phyloP scores from a whole-genome alignment of 2,797 vertebrate genomes.

The Lagorchestes hirsutus region DNA sequence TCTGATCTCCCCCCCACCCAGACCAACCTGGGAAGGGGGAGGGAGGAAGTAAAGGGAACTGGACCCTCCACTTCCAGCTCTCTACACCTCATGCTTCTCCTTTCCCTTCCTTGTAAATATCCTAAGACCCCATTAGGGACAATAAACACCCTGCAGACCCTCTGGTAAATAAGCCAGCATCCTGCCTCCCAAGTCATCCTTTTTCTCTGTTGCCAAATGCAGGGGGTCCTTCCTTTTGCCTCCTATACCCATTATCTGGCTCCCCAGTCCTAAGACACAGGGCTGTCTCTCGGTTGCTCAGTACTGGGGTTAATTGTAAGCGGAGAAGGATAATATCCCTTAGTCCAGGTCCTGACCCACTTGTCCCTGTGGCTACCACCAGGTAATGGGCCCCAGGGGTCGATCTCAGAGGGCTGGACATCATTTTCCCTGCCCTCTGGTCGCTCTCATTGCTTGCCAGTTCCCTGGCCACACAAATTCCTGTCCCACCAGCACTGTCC shows the following conservation, averaged over 20 bases:
- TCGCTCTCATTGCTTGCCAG: neutral
- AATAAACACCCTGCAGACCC: conserved; percentile 71
- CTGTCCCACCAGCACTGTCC: neutral
- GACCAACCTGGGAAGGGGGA: conserved; percentile 41
- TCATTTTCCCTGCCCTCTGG: conserved; percentile 29
- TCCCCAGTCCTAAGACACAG: neutral
- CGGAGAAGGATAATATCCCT: neutral
- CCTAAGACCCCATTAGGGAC: conserved; percentile 52
- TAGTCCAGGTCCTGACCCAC: neutral
- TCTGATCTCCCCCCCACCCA: conserved; percentile 11
- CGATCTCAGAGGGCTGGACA: conserved; percentile 20
- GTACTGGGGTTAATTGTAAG: neutral
- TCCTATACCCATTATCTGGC: neutral
- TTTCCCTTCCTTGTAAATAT: conserved; percentile 74
- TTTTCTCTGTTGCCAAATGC: conserved; percentile 77
- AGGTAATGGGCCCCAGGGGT: conserved; percentile 67
- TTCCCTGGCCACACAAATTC: conserved; percentile 37
- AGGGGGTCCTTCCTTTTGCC: conserved; percentile 49
- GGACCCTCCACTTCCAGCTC: conserved; percentile 40
- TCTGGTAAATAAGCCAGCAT: conserved; percentile 81
- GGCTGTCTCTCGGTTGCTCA: neutral
- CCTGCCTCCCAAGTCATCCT: conserved; percentile 69
- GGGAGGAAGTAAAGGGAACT: conserved; percentile 30
- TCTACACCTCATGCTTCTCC: conserved; percentile 17
- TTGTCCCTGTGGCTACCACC: neutral